Evolutionary conservation across 2,113 vertebrate genomes (phyloP).

Genomic region (Charadrius vociferus): DNA sequence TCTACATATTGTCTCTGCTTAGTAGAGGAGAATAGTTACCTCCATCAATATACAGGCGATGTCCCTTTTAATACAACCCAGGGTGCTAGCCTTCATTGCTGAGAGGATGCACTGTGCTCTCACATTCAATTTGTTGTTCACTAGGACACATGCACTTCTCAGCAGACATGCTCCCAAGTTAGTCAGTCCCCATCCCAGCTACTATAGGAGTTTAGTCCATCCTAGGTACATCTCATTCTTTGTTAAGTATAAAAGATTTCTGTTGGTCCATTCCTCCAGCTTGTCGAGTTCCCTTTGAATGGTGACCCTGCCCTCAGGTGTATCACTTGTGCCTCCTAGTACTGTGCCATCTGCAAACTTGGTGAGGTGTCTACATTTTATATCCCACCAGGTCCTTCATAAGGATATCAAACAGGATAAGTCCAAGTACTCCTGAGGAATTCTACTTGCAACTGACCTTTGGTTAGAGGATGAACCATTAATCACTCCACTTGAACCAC

Average conservation of each 20-base stretch:
- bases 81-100: not conserved
- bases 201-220: not conserved
- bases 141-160: not conserved
- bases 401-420: not conserved
- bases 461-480: not conserved
- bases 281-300: not conserved
- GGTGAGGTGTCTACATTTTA: not conserved
- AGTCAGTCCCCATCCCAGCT: not conserved
- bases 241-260: not conserved
- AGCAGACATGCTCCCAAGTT: not conserved
- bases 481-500: not conserved
- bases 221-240: too few relatives aligned
- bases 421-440: not conserved
- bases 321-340: not conserved
- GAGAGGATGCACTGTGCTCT: not conserved
- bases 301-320: not conserved
- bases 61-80: not conserved
- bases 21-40: not conserved
- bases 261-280: not conserved
- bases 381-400: not conserved
- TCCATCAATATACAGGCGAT: not conserved
- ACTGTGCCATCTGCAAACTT: not conserved
- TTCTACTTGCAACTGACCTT: not conserved
- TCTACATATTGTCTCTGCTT: not conserved
- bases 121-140: not conserved